A percentile compares a stretch with the other conserved stretches of the same genome.
phyloP scores from a whole-genome alignment of 2,888 invertebrate genomes.

The Entomobrya multifasciata region DNA sequence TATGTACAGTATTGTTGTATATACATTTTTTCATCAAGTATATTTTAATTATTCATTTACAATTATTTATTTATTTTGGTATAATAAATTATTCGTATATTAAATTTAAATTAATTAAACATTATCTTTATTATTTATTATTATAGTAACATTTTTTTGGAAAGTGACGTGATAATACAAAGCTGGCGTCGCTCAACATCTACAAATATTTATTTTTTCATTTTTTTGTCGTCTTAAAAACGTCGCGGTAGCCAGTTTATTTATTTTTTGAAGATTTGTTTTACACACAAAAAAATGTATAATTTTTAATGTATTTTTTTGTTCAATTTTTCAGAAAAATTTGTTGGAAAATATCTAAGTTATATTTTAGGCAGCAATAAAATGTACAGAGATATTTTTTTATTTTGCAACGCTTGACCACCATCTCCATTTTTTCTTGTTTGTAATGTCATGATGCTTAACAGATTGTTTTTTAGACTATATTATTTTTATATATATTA shows the following conservation, averaged over 20 bases:
- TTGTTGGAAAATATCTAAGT: constrained; percentile 67
- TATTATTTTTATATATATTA: not conserved
- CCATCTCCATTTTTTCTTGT: not conserved
- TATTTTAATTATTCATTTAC: no score
- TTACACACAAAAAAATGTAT: constrained; percentile 53
- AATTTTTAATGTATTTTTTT: not conserved
- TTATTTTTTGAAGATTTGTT: no score
- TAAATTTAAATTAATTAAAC: no score
- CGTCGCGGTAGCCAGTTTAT: constrained; percentile 59
- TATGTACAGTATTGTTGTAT: no score
- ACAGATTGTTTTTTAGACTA: not conserved
- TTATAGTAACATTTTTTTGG: constrained; percentile 63
- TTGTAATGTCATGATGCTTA: not conserved
- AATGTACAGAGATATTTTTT: constrained; percentile 34
- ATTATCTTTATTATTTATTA: not conserved
- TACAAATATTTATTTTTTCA: no score
- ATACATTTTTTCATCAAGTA: no score
- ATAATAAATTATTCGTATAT: no score
- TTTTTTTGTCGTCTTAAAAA: constrained; percentile 44
- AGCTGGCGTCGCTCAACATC: constrained; percentile 58
- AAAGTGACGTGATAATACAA: constrained; percentile 73
- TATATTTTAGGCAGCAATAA: constrained; percentile 65
- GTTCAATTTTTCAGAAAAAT: not conserved
- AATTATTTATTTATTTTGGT: no score
- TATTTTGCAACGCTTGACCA: no score